A percentile compares a stretch with the other conserved stretches of the same genome.
These are phyloP conservation scores for Noctua janthina DNA, from an alignment of 2,888 invertebrate genomes.

Conservation along the genomic window DNA sequence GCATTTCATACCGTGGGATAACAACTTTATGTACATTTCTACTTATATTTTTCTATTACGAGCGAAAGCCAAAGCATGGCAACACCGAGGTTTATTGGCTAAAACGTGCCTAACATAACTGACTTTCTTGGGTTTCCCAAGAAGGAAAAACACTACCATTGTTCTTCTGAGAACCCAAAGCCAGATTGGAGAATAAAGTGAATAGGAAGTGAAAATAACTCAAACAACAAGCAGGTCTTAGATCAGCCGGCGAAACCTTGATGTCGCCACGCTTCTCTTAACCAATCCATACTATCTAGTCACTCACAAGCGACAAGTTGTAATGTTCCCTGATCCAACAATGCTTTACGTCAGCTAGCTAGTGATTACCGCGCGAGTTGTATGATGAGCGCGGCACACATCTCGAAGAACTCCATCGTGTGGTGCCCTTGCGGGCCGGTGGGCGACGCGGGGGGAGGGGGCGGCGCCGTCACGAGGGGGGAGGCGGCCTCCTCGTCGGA, in stretches of 20 bases:
- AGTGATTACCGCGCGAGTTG: conserved; percentile 96
- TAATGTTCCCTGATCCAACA: conserved; percentile 16
- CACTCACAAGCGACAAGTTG: conserved; percentile 13
- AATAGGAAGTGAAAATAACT: conserved; percentile 1
- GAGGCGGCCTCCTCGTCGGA: conserved; percentile 81
- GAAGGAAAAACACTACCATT: neutral
- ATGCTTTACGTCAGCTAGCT: neutral
- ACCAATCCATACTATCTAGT: conserved; percentile 15
- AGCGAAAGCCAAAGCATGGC: conserved; percentile 17
- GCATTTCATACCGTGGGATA: conserved; percentile 42
- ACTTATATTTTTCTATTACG: conserved; percentile 22
- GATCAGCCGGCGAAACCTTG: conserved; percentile 7
- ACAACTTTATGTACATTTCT: conserved; percentile 44
- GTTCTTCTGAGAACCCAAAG: neutral
- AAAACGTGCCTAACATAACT: neutral
- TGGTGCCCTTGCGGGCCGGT: conserved; percentile 93
- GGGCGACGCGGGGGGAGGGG: conserved; percentile 73
- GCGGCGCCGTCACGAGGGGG: conserved; percentile 69
- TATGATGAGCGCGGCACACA: conserved; percentile 99
- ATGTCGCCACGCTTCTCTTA: conserved; percentile 14
- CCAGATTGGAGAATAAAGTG: neutral
- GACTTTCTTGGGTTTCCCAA: neutral
- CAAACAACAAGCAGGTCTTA: conserved; percentile 15
- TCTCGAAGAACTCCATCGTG: conserved; percentile 99
- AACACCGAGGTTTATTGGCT: conserved; percentile 13